Evolutionary conservation across 2,888 invertebrate genomes (phyloP).

Genomic region (Nowickia ferox): DNA sequence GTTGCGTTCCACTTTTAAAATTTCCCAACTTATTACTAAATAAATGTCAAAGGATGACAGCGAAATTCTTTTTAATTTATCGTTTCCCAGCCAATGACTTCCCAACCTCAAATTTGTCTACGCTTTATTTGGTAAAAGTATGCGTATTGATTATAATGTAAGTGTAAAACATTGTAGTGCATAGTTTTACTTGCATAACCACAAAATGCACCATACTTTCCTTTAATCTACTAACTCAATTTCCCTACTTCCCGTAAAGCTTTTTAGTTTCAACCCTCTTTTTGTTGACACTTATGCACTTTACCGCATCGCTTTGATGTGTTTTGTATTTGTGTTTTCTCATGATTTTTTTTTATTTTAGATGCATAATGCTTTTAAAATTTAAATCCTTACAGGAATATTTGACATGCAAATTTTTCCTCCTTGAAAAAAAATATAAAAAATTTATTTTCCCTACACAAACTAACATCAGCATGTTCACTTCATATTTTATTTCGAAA

Average conservation of each 20-base stretch:
- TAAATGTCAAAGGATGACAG: too few relatives aligned
- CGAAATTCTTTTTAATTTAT: too few relatives aligned
- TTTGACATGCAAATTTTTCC: constrained; percentile 64
- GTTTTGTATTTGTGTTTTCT: constrained; percentile 21
- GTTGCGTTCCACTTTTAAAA: too few relatives aligned
- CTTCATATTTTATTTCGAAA: constrained; percentile 5
- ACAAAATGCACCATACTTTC: constrained; percentile 53
- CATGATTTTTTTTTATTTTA: not conserved
- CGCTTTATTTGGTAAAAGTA: not conserved
- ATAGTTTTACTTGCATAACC: constrained; percentile 55
- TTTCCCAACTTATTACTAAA: too few relatives aligned
- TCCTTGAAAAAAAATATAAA: not conserved
- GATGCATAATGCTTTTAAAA: constrained; percentile 28
- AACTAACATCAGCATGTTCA: constrained; percentile 25
- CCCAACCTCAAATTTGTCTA: too few relatives aligned
- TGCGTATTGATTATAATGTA: not conserved
- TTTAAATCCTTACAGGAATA: constrained; percentile 41
- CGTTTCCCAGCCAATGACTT: too few relatives aligned
- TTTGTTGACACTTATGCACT: constrained; percentile 69
- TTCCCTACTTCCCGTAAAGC: constrained; percentile 22
- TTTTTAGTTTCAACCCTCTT: constrained; percentile 53
- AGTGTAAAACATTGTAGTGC: constrained; percentile 24
- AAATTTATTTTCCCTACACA: constrained; percentile 37
- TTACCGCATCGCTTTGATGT: constrained; percentile 60
- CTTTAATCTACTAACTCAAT: constrained; percentile 22